Evolutionary conservation across 2,797 vertebrate species (phyloP), one percentile per base, ranked within the genome.

Genomic region (Chanos chanos): DNA sequence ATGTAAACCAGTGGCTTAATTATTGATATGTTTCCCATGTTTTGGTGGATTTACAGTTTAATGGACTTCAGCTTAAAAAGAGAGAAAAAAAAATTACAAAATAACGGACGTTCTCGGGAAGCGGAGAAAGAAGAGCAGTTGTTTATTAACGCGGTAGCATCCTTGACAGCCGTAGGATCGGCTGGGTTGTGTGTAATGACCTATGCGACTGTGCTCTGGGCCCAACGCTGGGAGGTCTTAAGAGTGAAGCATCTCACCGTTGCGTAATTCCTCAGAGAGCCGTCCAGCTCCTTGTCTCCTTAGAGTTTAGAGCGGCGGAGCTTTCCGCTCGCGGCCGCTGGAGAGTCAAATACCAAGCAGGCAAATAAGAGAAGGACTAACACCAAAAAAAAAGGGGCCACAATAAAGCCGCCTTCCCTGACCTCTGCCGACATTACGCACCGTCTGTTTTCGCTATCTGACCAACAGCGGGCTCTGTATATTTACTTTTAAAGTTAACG

Each of bases 1-100:
- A 16, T 30, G 28, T 51, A 66, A 64, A 51, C 28, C 21, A 25
- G 30, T 22, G 28, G 13, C 58, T 66, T 51, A 59, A 52, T 66
- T 58, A 58, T 65, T 58, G 45, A 65, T 65, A 47, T 6, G 10
- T 44, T 7, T 33, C 13, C 7, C 37, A 37, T 40, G 7, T 37
- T 18, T 18, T 37, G 9, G 5, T 6, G 19, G 18, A 18, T 7
- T 2, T 40, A 37, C n/a, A 2, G n/a, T 15, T 37, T 4, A 37
- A 7, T 37, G 18, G 16, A 18, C 15, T 8, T 13, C 16, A 40
- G 16, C n/a, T 15, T 7, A 40, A 31, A 18, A 19, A 60, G 6
- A 15, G 13, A n/a, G n/a, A n/a, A n/a, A n/a, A n/a, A n/a, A n/a
- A 18, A 12, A 56, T 12, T 34, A 50, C 15, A 45, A 56, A 31